phyloP scores from a whole-genome alignment of 2,113 vertebrate genomes.

The Progne subis region DNA sequence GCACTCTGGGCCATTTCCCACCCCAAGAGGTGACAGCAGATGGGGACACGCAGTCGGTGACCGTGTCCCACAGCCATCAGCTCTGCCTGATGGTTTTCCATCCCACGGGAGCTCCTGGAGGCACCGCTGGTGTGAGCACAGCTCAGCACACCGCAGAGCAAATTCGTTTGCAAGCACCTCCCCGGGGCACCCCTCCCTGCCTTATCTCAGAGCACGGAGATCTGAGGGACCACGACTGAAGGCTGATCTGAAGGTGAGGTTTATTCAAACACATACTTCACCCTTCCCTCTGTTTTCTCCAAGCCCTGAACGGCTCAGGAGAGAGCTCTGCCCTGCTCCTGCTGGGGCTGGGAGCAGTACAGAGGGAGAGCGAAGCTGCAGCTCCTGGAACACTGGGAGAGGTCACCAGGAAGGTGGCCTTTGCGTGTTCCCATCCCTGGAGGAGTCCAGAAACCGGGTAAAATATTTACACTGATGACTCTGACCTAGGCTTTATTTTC shows the following conservation, averaged over 20 bases:
- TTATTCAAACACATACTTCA: neutral
- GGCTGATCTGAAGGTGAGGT: neutral
- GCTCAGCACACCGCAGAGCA: neutral
- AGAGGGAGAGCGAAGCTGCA: fast-evolving
- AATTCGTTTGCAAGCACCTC: neutral
- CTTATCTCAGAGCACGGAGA: neutral
- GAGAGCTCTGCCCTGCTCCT: neutral
- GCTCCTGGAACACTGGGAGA: neutral
- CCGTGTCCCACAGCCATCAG: neutral
- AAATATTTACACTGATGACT: slow-evolving; percentile 30
- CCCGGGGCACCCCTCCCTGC: neutral
- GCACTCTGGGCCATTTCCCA: neutral
- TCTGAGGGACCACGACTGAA: slow-evolving; percentile 34
- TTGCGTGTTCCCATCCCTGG: neutral
- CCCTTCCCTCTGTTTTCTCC: neutral
- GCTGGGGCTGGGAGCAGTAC: neutral
- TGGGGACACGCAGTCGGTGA: neutral
- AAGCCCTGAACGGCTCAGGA: neutral
- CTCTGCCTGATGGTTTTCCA: neutral
- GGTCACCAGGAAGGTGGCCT: neutral
- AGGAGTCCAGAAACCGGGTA: slow-evolving; percentile 12
- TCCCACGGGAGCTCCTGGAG: fast-evolving
- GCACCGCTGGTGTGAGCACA: neutral
- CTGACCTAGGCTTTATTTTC: neutral
- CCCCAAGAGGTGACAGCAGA: neutral